Base-by-base conservation (phyloP, 1,140 invertebrate genomes). In the Himalopsyche phryganea region DNA sequence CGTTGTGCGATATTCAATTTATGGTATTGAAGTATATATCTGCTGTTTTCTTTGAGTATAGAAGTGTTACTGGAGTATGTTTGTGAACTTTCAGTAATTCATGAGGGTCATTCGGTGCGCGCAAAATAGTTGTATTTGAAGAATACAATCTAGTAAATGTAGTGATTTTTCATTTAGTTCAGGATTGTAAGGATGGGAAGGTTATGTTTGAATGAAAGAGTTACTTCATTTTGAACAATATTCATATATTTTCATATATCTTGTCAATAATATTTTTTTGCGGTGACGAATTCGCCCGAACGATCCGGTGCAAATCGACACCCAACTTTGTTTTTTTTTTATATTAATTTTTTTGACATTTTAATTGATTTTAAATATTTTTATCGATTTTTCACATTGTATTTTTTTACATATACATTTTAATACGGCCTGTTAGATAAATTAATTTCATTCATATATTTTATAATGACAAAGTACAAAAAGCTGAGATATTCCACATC, bases 401-500 rank as follows among this genome's bases (percentile, higher is more conserved):
- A 40, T 13, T 40, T 13, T 35, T 40, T 40, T 40, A 40, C 38
- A 40, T 40, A 40, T 40, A 40, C 11, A 15, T 40, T 40, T 40
- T 40, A n/a, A 40, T 40, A 40, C 38, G 38, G 38, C 38, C 38
- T 40, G 38, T 40, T 40, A 40, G 38, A 40, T 40, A 40, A 40
- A 13, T 40, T 40, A 15, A 40, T 40, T 28, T 40, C 38, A 40
- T 40, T 40, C 38, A 40, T 40, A 40, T 13, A 40, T 40, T 46
- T 46, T 15, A 19, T n/a, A 47, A 48, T 48, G 53, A 58, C 47
- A 50, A 49, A 58, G 47, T 58, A 58, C 55, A 58, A 58, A 56
- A 58, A 58, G 55, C 55, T 58, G 55, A 58, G 38, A 58, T 50
- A 44, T 50, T 50, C 55, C 48, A 14, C 18, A 28, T 15, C 35